A percentile compares a stretch with the other conserved stretches of the same genome.
Conservation (phyloP, 2,113 vertebrate species). For the Sinocyclocheilus rhinocerous region DNA sequence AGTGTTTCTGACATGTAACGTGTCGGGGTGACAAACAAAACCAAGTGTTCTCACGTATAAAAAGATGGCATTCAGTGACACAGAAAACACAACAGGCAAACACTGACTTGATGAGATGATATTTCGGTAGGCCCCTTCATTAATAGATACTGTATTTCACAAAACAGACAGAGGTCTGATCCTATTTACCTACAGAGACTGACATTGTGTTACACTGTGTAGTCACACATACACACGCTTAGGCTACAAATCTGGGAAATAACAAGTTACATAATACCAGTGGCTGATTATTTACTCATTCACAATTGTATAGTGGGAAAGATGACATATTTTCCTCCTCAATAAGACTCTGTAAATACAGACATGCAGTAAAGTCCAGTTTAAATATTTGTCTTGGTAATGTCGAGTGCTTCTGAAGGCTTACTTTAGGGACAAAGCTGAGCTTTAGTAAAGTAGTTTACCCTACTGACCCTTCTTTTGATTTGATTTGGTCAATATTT, state of each 20-base stretch:
- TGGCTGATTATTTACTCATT: slow-evolving; percentile 61
- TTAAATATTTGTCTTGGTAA: slow-evolving; percentile 63
- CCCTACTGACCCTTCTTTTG: slow-evolving; percentile 5
- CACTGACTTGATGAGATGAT: neutral
- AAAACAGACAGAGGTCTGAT: slow-evolving; percentile 54
- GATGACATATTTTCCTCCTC: slow-evolving; percentile 53
- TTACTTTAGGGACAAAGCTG: slow-evolving; percentile 48
- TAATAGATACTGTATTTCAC: slow-evolving; percentile 39
- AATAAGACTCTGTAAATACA: slow-evolving; percentile 54
- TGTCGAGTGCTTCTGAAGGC: slow-evolving; percentile 53
- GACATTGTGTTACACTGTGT: neutral
- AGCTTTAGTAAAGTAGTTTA: slow-evolving; percentile 45
- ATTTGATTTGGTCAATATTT: slow-evolving; percentile 45
- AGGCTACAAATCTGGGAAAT: slow-evolving; percentile 49
- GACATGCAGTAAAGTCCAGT: slow-evolving; percentile 60
- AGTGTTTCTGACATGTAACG: slow-evolving; percentile 28
- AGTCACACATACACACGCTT: neutral
- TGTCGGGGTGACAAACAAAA: slow-evolving; percentile 25
- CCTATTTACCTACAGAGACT: slow-evolving; percentile 48
- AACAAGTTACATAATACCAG: slow-evolving; percentile 59
- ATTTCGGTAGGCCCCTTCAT: slow-evolving; percentile 35
- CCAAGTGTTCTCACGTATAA: neutral
- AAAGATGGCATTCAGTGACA: slow-evolving; percentile 37
- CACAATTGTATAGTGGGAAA: slow-evolving; percentile 60
- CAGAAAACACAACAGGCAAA: neutral